phyloP scores from a whole-genome alignment of 2,797 vertebrate species.

The Cirrhinus molitorella region DNA sequence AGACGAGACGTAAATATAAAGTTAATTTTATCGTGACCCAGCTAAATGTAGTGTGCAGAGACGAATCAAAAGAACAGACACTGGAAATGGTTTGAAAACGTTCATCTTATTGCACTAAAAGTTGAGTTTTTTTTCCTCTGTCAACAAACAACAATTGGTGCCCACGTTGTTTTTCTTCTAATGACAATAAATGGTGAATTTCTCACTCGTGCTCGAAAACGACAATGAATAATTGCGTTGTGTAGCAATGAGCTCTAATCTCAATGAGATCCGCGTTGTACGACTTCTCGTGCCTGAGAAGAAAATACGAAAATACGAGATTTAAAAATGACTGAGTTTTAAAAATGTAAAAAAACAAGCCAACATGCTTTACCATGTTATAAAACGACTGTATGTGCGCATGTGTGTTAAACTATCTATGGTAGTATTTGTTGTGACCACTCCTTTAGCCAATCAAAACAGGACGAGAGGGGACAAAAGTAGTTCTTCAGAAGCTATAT shows the following conservation, averaged over 20 bases:
- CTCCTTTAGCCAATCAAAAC: constrained; percentile 89
- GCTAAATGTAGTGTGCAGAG: constrained; percentile 74
- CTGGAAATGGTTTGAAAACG: constrained; percentile 84
- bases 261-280: constrained; percentile 99
- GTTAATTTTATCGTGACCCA: constrained; percentile 79
- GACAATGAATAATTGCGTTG: constrained; percentile 96
- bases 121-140: constrained; percentile 86
- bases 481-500: constrained; percentile 91
- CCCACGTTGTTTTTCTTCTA: constrained; percentile 82
- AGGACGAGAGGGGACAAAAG: constrained; percentile 75
- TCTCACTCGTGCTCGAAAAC: constrained; percentile 85
- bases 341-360: constrained; percentile 81
- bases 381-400: constrained; percentile 97
- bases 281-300: constrained; percentile 99
- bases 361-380: constrained; percentile 97
- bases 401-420: constrained; percentile 94
- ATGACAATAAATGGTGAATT: constrained; percentile 82
- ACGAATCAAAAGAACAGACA: constrained; percentile 79
- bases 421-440: constrained; percentile 97
- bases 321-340: constrained; percentile 69
- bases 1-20: constrained; percentile 73
- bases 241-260: constrained; percentile 99
- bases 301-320: constrained; percentile 89
- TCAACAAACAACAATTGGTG: constrained; percentile 88
- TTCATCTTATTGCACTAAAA: constrained; percentile 98